A percentile compares a stretch with the other conserved stretches of the same genome.
Evolutionary conservation across 2,797 vertebrate genomes (phyloP).

Genomic region (Falco peregrinus): DNA sequence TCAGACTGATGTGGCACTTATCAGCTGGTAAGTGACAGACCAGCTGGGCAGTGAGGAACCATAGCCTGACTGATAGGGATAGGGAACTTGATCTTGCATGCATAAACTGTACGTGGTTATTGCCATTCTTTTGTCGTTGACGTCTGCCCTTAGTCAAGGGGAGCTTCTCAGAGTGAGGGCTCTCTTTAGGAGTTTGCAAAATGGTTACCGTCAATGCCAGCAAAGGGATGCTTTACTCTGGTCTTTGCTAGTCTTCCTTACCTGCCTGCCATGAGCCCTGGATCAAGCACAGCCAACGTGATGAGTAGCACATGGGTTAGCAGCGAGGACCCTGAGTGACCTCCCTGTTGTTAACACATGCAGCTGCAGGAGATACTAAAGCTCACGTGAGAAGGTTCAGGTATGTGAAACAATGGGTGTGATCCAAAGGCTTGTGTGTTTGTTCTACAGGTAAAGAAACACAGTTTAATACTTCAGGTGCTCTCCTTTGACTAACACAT

Average conservation of each 20-base stretch:
- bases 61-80: background rate
- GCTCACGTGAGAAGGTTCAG: background rate
- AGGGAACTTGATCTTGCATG: background rate
- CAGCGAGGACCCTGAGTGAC: background rate
- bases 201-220: background rate
- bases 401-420: background rate
- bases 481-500: background rate
- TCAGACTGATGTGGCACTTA: background rate
- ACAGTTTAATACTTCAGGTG: background rate
- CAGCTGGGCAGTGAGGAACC: background rate
- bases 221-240: background rate
- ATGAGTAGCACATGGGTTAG: background rate
- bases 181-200: background rate
- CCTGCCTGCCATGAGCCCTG: background rate
- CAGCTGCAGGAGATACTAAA: background rate
- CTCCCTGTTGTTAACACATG: background rate
- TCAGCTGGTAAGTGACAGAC: background rate
- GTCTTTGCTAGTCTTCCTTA: background rate
- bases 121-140: background rate
- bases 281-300: background rate
- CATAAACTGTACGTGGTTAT: background rate
- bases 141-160: background rate
- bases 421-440: background rate
- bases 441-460: background rate
- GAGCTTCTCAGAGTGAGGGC: background rate